These are phyloP conservation scores for Automeris io DNA, from an alignment of 2,888 invertebrate genomes.

Conservation along the genomic window DNA sequence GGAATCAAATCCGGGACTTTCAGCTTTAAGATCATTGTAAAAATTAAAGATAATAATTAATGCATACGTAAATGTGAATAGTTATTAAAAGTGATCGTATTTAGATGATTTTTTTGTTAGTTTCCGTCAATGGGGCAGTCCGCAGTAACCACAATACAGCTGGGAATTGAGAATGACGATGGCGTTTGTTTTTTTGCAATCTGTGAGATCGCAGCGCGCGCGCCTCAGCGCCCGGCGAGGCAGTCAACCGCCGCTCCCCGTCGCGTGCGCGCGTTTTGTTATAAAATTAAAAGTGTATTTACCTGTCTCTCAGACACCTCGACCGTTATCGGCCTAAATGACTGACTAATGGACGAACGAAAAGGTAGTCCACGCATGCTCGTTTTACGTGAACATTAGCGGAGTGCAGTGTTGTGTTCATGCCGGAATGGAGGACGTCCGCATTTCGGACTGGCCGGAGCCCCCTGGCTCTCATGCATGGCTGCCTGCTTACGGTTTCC, in stretches of 20 bases:
- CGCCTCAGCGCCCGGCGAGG: constrained; percentile 33
- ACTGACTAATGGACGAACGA: constrained; percentile 68
- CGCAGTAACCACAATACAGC: constrained; percentile 32
- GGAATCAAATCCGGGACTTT: no score
- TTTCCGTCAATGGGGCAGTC: constrained; percentile 42
- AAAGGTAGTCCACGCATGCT: constrained; percentile 72
- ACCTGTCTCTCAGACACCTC: constrained; percentile 20
- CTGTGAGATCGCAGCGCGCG: constrained; percentile 63
- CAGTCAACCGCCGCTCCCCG: constrained; percentile 62
- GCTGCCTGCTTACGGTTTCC: constrained; percentile 88
- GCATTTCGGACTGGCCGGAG: constrained; percentile 82
- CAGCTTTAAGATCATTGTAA: no score
- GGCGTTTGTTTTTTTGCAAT: constrained; percentile 46
- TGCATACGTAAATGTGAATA: no score
- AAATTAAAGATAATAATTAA: no score
- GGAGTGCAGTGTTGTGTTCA: constrained; percentile 72
- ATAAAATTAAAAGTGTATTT: constrained; percentile 21
- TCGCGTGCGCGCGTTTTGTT: constrained; percentile 47
- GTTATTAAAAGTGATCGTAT: constrained; percentile 52
- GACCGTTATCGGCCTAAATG: constrained; percentile 72
- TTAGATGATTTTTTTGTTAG: constrained; percentile 37
- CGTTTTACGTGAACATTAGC: constrained; percentile 61
- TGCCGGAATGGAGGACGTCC: constrained; percentile 79
- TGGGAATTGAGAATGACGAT: no score
- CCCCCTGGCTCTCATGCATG: constrained; percentile 84